A percentile compares a stretch with the other conserved stretches of the same genome.
Conservation (phyloP, 2,888 invertebrate genomes). For the Tipula lateralis region DNA sequence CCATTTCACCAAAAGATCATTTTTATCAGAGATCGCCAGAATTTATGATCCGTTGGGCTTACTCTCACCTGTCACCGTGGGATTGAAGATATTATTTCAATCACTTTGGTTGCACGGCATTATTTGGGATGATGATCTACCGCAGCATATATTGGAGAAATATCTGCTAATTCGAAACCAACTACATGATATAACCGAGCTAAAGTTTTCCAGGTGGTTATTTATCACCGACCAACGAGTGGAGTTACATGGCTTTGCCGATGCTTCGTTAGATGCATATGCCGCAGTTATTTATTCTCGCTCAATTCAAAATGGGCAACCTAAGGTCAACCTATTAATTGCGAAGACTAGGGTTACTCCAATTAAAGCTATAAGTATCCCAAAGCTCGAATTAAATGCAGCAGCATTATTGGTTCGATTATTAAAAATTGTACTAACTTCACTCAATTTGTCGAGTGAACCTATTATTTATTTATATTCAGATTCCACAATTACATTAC, state of each 20-base stretch:
- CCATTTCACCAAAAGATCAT: not conserved
- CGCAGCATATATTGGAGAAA: not conserved
- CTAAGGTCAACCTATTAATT: not conserved
- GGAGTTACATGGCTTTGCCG: not conserved
- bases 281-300: not conserved
- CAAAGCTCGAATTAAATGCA: not conserved
- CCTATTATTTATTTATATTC: not conserved
- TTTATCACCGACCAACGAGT: not conserved
- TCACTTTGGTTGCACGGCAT: not conserved
- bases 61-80: not conserved
- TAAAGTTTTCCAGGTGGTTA: not conserved
- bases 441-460: not conserved
- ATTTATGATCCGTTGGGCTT: not conserved
- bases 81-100: not conserved
- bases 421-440: not conserved
- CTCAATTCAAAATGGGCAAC: not conserved
- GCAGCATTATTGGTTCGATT: not conserved
- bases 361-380: too few species aligned
- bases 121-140: not conserved
- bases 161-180: not conserved
- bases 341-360: too few species aligned
- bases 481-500: not conserved
- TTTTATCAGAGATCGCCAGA: not conserved
- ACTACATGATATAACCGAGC: not conserved
- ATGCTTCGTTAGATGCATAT: not conserved